These are phyloP conservation scores for Parus major DNA, from an alignment of 2,113 vertebrate genomes.

Conservation along the genomic window DNA sequence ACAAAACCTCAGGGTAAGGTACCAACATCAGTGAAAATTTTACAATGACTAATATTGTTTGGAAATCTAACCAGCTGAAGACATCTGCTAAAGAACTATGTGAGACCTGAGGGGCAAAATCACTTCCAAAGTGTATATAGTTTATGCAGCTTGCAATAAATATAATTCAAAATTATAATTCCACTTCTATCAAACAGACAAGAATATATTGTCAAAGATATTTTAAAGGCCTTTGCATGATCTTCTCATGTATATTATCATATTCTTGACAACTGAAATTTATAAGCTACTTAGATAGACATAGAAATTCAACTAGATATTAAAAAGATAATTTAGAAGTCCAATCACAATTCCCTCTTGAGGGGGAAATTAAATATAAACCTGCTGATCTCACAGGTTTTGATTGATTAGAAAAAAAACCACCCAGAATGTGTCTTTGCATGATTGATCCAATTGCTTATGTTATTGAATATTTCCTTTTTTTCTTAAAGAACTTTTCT, in stretches of 20 bases:
- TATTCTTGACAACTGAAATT: neutral
- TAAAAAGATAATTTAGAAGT: neutral
- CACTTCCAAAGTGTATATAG: neutral
- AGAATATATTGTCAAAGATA: neutral
- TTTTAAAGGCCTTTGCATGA: neutral
- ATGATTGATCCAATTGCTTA: neutral
- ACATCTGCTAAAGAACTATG: neutral
- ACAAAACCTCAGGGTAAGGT: neutral
- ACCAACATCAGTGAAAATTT: neutral
- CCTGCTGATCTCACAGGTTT: neutral
- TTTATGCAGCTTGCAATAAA: neutral
- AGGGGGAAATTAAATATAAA: neutral
- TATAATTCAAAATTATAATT: neutral
- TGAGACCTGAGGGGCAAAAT: neutral
- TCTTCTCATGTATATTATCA: neutral
- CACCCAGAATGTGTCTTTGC: neutral
- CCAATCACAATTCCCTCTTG: neutral
- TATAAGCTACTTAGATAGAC: neutral
- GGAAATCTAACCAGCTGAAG: neutral
- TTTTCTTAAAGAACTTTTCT: neutral
- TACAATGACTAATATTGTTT: neutral
- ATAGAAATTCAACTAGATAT: neutral
- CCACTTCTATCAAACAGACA: neutral
- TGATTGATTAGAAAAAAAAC: neutral
- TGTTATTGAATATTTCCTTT: neutral